A percentile compares a stretch with the other conserved stretches of the same genome.
phyloP scores from a whole-genome alignment of 2,797 vertebrate genomes.

The Malacoraja senta region DNA sequence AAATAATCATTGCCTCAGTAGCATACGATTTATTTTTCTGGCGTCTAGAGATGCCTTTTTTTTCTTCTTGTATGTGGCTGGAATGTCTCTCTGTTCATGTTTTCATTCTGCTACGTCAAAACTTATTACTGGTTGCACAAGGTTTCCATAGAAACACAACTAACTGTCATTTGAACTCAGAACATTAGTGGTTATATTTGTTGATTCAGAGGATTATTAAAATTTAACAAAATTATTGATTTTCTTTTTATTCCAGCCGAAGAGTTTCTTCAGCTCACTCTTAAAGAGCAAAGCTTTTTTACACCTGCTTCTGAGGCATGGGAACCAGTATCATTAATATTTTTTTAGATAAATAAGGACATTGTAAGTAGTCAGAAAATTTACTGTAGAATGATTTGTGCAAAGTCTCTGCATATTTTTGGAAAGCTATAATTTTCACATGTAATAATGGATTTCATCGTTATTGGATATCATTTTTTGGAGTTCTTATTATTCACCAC shows the following conservation, averaged over 20 bases:
- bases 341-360: background rate
- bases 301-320: background rate
- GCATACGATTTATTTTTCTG: conserved; percentile 6
- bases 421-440: background rate
- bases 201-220: conserved; percentile 68
- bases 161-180: conserved; percentile 65
- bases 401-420: background rate
- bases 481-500: background rate
- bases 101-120: conserved; percentile 60
- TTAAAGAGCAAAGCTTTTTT: conserved; percentile 41
- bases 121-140: conserved; percentile 54
- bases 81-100: conserved; percentile 67
- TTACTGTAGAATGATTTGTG: background rate
- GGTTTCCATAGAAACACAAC: conserved; percentile 69
- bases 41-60: conserved; percentile 51
- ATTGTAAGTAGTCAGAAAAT: background rate
- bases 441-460: background rate
- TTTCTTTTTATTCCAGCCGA: conserved; percentile 62
- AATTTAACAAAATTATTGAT: conserved; percentile 74
- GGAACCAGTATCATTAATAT: background rate
- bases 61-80: conserved; percentile 51
- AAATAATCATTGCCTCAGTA: conserved; percentile 1
- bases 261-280: conserved; percentile 54
- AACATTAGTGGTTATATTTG: conserved; percentile 66
- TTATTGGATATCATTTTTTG: background rate